These are phyloP conservation scores for Philhelius pedissequus DNA, from an alignment of 2,888 invertebrate species.

Conservation along the genomic window DNA sequence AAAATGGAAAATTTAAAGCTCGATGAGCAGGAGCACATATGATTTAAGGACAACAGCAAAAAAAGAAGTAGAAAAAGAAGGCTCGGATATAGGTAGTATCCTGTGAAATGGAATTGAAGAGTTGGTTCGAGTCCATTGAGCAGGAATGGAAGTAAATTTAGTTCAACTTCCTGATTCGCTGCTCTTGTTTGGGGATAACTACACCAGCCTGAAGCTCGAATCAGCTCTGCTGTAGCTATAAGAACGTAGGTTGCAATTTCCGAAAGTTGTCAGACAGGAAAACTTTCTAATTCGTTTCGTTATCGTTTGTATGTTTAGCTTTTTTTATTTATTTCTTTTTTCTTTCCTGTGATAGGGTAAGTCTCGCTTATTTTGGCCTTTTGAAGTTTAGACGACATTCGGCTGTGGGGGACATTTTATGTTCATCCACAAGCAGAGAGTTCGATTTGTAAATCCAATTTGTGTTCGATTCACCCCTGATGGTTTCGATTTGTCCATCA, in stretches of 20 bases:
- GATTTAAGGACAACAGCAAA: background rate
- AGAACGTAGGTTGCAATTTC: conserved; percentile 57
- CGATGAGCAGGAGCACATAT: conserved; percentile 28
- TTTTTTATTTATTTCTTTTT: background rate
- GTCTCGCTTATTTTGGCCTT: conserved; percentile 9
- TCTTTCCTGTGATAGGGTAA: background rate
- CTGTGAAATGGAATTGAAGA: conserved; percentile 57
- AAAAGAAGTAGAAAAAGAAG: background rate
- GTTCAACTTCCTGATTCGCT: conserved; percentile 19
- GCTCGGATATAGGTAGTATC: conserved; percentile 8
- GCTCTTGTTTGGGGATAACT: background rate
- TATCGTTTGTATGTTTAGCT: conserved; percentile 19
- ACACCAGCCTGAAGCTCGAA: too few species aligned
- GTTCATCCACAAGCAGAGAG: background rate
- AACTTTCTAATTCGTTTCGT: conserved; percentile 67
- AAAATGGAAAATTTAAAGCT: conserved; percentile 41
- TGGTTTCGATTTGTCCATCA: background rate
- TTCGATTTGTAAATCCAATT: conserved; percentile 59
- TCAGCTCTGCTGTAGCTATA: background rate
- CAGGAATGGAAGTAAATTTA: conserved; percentile 41
- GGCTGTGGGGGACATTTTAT: conserved; percentile 34
- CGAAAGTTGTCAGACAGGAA: conserved; percentile 66
- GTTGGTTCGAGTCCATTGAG: conserved; percentile 53
- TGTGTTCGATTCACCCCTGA: background rate
- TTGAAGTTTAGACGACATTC: background rate